Base-by-base conservation (phyloP, 2,797 vertebrate species). In the Clarias pachynema region DNA sequence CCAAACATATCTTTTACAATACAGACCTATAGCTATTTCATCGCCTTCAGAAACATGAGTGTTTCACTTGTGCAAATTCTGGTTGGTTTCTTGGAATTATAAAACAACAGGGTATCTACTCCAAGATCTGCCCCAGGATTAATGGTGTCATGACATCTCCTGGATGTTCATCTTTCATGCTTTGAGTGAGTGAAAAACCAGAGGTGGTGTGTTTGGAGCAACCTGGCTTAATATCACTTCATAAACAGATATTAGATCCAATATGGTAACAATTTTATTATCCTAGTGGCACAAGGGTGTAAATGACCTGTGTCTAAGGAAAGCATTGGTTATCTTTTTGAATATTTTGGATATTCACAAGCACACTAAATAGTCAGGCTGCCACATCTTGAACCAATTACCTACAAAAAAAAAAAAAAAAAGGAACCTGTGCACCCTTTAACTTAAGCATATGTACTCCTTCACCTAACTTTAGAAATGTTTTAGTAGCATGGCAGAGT, bases 151-250 rank as follows among this genome's bases (percentile, higher is more conserved):
- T 59, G 73, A 70, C 16, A 24, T 79, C 70, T 40, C 10, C 34
- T 65, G 72, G 62, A 62, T 49, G 31, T 79, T 69, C 31, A 59
- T 59, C 40, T 77, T 84, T 78, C 29, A 78, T 62, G 53, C 20
- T 37, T 49, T 63, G 26, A 31, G 62, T 49, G 37, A 63, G 15
- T 44, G 31, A 20, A 72, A 53, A 82, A 79, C 6, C 60, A 65
- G 78, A 31, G n/a, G n/a, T 31, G n/a, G 16, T 65, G 40, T 8
- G 2, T 80, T 65, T 65, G 60, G 62, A 81, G 44, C 40, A 63
- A 81, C 63, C 62, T 29, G 79, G 16, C 40, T 81, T 69, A 26
- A 20, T 29, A 12, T 22, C 18, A 10, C 53, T 78, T 44, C 14
- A 79, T 29, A 66, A 81, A 56, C 62, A 81, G 26, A 81, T 31